phyloP scores from a whole-genome alignment of 2,113 vertebrate genomes.

The Orycteropus afer region DNA sequence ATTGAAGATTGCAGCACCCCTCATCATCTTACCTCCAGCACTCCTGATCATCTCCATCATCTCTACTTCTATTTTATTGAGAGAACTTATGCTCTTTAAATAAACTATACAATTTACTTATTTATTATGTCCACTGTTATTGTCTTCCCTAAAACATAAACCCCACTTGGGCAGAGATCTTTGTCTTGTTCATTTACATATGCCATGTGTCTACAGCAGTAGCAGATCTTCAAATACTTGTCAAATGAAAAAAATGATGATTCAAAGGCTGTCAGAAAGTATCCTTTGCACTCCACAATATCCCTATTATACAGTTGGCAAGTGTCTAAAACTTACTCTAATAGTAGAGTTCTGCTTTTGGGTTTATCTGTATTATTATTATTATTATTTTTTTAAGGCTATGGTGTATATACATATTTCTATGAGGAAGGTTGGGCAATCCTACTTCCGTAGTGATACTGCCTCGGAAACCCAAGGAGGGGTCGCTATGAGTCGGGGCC shows the following conservation, averaged over 20 bases:
- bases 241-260: neutral
- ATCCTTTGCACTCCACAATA: neutral
- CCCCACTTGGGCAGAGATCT: neutral
- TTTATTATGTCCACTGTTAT: neutral
- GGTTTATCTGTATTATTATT: no score
- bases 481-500: no score
- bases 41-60: neutral
- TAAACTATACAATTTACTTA: neutral
- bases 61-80: neutral
- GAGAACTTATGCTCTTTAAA: neutral
- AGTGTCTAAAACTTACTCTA: neutral
- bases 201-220: neutral
- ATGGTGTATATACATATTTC: no score
- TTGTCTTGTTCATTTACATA: neutral
- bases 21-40: fast-evolving
- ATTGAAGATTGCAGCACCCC: neutral
- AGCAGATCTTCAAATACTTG: neutral
- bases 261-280: neutral
- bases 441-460: no score
- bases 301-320: neutral
- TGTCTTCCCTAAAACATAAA: neutral
- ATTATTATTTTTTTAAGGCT: no score
- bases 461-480: no score
- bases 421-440: no score
- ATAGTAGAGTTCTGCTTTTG: neutral